Conservation (phyloP, 2,797 vertebrate species). For the Syndactyla subalaris region DNA sequence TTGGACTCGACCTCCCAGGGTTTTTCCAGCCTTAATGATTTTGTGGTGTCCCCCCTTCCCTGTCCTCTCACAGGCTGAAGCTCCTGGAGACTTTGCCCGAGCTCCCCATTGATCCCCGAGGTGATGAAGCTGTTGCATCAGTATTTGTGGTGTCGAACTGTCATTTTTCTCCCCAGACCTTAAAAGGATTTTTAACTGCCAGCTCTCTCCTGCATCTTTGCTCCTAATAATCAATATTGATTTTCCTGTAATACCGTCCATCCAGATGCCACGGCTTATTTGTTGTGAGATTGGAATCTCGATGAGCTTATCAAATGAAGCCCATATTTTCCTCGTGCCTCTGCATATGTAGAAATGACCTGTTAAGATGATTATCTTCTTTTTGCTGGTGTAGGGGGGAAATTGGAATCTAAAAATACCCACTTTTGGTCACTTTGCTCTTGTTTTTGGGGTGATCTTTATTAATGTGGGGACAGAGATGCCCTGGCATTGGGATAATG, state of each 20-base stretch:
- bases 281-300: slow-evolving; percentile 67
- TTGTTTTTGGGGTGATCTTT: not conserved
- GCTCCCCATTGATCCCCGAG: slow-evolving; percentile 40
- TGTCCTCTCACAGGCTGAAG: not conserved
- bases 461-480: not conserved
- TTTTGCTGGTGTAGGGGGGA: not conserved
- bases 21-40: not conserved
- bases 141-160: slow-evolving; percentile 46
- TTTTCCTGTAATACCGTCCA: slow-evolving; percentile 65
- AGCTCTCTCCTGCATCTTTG: slow-evolving; percentile 50
- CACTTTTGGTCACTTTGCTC: not conserved
- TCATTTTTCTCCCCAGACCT: slow-evolving; percentile 59
- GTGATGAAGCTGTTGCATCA: slow-evolving; percentile 63
- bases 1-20: rapidly evolving
- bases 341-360: slow-evolving; percentile 34
- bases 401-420: not conserved
- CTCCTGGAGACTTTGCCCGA: not conserved
- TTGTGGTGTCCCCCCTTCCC: not conserved
- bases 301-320: slow-evolving; percentile 61
- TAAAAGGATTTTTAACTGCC: slow-evolving; percentile 67
- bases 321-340: not conserved
- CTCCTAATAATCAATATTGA: slow-evolving; percentile 76
- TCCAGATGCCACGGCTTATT: slow-evolving; percentile 65
- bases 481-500: not conserved
- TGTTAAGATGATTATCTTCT: slow-evolving; percentile 64